Evolutionary conservation across 2,888 invertebrate species (phyloP).

Genomic region (Pelosia muscerda): DNA sequence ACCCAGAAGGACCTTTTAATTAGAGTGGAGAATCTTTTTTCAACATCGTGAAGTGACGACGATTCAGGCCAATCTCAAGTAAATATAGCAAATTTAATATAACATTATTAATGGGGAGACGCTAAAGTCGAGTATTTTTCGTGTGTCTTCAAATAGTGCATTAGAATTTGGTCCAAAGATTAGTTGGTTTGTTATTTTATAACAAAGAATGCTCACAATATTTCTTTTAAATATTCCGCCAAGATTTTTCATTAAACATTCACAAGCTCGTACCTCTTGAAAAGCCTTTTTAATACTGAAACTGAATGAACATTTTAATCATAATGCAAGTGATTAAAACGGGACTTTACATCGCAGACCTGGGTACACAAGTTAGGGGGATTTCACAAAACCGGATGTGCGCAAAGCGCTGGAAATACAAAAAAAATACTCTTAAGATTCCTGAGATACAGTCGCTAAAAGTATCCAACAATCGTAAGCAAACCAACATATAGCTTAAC

Average conservation of each 20-base stretch:
- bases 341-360: conserved; percentile 18
- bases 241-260: not conserved
- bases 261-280: not conserved
- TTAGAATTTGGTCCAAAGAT: too few species aligned
- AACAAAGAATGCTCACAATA: not conserved
- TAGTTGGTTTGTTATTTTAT: too few species aligned
- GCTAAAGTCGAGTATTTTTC: too few species aligned
- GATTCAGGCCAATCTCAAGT: too few species aligned
- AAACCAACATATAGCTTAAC: not conserved
- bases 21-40: too few species aligned
- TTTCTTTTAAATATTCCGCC: not conserved
- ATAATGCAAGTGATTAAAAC: conserved; percentile 25
- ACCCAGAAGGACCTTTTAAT: too few species aligned
- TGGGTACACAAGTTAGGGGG: conserved; percentile 25
- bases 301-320: conserved; percentile 22
- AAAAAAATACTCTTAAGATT: conserved; percentile 24
- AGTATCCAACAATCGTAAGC: conserved; percentile 5
- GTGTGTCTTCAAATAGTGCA: too few species aligned
- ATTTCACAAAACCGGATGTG: conserved; percentile 26
- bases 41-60: too few species aligned
- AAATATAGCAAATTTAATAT: too few species aligned
- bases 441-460: conserved; percentile 9
- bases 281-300: not conserved
- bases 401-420: conserved; percentile 19
- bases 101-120: too few species aligned